These are phyloP conservation scores for Acanthosoma haemorrhoidale DNA, from an alignment of 2,888 invertebrate genomes.

Conservation along the genomic window DNA sequence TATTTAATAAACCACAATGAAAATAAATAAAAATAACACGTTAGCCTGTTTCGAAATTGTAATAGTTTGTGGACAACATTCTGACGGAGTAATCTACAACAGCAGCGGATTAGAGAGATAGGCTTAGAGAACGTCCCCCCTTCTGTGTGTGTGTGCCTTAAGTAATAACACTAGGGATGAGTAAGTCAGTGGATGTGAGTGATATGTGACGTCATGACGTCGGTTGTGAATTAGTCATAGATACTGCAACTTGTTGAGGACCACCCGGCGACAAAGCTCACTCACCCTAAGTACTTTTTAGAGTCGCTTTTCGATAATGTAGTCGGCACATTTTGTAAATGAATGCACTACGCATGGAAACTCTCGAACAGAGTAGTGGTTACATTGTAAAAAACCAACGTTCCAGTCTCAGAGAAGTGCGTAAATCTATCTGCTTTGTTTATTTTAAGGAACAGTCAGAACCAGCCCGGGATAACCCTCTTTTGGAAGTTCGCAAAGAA, in stretches of 20 bases:
- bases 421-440: no score
- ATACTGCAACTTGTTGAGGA: neutral
- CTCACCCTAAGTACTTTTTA: neutral
- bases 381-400: no score
- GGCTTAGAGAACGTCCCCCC: conserved; percentile 16
- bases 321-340: neutral
- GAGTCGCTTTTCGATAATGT: neutral
- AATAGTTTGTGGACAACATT: no score
- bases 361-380: no score
- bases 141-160: conserved; percentile 33
- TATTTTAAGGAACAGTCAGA: no score
- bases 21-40: no score
- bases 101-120: neutral
- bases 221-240: conserved; percentile 13
- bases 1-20: no score
- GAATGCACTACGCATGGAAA: neutral
- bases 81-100: neutral
- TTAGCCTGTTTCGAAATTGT: no score
- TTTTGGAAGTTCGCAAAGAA: no score
- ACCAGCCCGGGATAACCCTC: no score
- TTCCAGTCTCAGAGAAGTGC: no score
- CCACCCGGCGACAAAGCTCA: neutral
- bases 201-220: conserved; percentile 13
- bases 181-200: neutral
- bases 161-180: conserved; percentile 26